Evolutionary conservation across 2,797 vertebrate genomes (phyloP).

Genomic region (Silurus aristotelis): DNA sequence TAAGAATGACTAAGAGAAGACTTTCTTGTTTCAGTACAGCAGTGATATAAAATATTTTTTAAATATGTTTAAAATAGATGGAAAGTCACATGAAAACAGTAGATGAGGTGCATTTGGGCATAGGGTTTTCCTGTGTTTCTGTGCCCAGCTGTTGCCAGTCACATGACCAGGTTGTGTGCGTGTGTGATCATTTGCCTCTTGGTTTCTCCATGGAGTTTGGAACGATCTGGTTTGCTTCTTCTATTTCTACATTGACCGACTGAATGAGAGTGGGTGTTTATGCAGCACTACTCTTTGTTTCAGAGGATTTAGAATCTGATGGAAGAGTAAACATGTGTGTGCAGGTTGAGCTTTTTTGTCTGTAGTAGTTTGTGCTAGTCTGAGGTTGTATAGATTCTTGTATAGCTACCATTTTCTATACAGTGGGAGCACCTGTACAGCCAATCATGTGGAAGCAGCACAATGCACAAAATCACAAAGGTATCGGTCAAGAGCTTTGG

Average conservation of each 20-base stretch:
- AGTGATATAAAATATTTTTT: not conserved
- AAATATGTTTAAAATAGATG: not conserved
- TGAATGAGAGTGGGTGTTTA: constrained; percentile 25
- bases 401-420: not conserved
- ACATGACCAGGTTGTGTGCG: not conserved
- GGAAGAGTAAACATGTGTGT: not conserved
- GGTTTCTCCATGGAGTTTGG: constrained; percentile 49
- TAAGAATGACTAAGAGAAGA: not conserved
- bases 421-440: too few species aligned
- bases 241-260: constrained; percentile 49
- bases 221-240: constrained; percentile 61
- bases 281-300: constrained; percentile 56
- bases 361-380: not conserved
- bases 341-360: not conserved
- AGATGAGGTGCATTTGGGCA: not conserved
- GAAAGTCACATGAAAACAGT: not conserved
- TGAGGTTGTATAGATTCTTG: not conserved
- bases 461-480: too few species aligned
- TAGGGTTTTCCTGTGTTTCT: not conserved
- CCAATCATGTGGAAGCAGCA: too few species aligned
- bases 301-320: constrained; percentile 60
- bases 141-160: constrained; percentile 26
- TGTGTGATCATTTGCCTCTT: constrained; percentile 44
- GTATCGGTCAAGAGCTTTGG: too few species aligned
- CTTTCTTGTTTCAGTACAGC: not conserved